A percentile compares a stretch with the other conserved stretches of the same genome.
Conservation (phyloP, 2,113 vertebrate species). For the Epinephelus cyanopodus region DNA sequence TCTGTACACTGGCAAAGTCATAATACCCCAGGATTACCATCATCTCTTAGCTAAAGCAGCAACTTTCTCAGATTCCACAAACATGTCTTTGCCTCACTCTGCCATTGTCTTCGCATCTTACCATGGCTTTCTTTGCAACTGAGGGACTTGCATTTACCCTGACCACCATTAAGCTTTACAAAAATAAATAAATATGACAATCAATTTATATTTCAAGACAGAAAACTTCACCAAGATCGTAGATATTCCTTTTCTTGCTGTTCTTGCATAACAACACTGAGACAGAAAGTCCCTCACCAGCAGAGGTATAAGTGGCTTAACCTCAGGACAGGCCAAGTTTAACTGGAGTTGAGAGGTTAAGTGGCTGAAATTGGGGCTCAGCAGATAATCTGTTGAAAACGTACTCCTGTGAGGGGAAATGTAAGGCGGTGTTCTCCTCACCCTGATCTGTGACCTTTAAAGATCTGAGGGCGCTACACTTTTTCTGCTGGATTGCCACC, state of each 20-base stretch:
- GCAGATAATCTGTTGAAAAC: conserved; percentile 55
- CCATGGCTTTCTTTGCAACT: background rate
- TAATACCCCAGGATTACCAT: too few relatives aligned
- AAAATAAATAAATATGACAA: background rate
- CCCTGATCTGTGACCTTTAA: conserved; percentile 20
- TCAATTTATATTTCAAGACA: background rate
- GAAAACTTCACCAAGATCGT: background rate
- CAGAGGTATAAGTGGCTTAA: conserved; percentile 55
- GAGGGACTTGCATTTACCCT: background rate
- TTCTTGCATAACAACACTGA: background rate
- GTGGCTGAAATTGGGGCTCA: conserved; percentile 52
- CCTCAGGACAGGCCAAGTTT: conserved; percentile 39
- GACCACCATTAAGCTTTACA: background rate
- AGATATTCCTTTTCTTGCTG: background rate
- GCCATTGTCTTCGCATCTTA: too few relatives aligned
- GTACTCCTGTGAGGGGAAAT: conserved; percentile 21
- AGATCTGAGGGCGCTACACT: background rate
- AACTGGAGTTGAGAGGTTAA: conserved; percentile 63
- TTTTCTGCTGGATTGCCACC: background rate
- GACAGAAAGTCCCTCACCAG: conserved; percentile 16
- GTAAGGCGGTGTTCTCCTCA: conserved; percentile 17
- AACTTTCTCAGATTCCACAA: too few relatives aligned
- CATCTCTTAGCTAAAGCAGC: too few relatives aligned
- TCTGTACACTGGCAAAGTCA: too few relatives aligned
- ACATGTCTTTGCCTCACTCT: too few relatives aligned